phyloP scores from a whole-genome alignment of 2,888 invertebrate genomes.

The Andrena dorsata region DNA sequence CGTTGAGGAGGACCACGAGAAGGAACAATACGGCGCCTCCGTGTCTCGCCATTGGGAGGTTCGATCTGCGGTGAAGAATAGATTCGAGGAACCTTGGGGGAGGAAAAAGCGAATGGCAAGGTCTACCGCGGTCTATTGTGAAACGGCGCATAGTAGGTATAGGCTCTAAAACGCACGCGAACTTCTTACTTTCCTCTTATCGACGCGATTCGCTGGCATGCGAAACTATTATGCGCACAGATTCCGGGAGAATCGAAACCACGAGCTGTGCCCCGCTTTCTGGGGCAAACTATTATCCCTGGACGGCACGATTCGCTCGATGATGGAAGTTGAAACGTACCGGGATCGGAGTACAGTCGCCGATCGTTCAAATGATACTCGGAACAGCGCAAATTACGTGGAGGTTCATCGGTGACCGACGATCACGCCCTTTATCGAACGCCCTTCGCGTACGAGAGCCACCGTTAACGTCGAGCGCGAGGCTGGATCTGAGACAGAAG shows the following conservation, averaged over 20 bases:
- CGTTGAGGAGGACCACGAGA: constrained; percentile 57
- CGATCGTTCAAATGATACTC: constrained; percentile 29
- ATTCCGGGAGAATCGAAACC: too few relatives aligned
- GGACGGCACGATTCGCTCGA: background rate
- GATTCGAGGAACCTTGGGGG: background rate
- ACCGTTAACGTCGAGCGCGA: constrained; percentile 57
- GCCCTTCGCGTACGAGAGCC: constrained; percentile 46
- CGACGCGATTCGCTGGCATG: too few relatives aligned
- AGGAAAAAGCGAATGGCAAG: too few relatives aligned
- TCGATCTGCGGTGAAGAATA: constrained; percentile 16
- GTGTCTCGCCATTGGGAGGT: constrained; percentile 47
- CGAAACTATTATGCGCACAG: too few relatives aligned
- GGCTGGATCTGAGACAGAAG: constrained; percentile 61
- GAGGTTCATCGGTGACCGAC: constrained; percentile 21
- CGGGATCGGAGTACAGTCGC: constrained; percentile 5
- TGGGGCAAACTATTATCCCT: too few relatives aligned
- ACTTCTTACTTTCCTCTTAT: too few relatives aligned
- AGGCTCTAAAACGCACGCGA: too few relatives aligned
- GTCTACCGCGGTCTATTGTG: too few relatives aligned
- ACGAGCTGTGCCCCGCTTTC: too few relatives aligned
- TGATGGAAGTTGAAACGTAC: constrained; percentile 40
- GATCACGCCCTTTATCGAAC: constrained; percentile 49
- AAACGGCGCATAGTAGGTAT: too few relatives aligned
- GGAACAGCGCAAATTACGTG: background rate
- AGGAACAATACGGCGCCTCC: constrained; percentile 48